Evolutionary conservation across 2,888 invertebrate genomes (phyloP), one percentile per base, ranked within the genome.

Genomic region (Oscheius sp.): DNA sequence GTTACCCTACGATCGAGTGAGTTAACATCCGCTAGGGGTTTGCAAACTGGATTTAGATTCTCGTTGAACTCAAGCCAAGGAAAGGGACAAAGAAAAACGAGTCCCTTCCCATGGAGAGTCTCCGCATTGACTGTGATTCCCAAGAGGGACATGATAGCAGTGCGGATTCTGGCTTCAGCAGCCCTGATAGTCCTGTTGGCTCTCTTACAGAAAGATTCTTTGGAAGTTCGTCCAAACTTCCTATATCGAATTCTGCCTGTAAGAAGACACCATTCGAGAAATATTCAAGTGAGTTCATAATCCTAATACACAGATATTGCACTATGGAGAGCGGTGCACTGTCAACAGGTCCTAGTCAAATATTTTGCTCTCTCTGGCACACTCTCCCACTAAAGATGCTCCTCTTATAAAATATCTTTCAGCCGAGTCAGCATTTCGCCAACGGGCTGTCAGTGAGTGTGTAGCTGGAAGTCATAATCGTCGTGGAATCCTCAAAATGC

Each of bases 401-500:
- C 35, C 49, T 58, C 58, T 58, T 13, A n/a, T 58, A 23, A 58
- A 58, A 58, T 58, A 58, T 58, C 27, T 58, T 58, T 61, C 43
- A 61, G 61, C 61, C 23, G 61, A 61, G 43, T 61, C 61, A 61
- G 66, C 52, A 16, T 66, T 66, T 52, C 66, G 66, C 29, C 66
- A 66, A 52, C 66, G 66, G 66, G 66, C 66, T 66, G 66, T 66
- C 13, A 66, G 66, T 35, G 66, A 66, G 66, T 52, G 52, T 49
- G 52, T 66, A 16, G 29, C 61, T 43, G 45, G 61, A 43, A 45
- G 43, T 45, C 41, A n/a, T 23, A 43, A n/a, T 2, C 61, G 66
- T 29, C 49, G 66, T 25, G 66, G 66, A 66, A 66, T 66, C 52
- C 66, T 66, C 66, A 66, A 66, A 49, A 49, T 61, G 61, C 61